Evolutionary conservation across 2,797 vertebrate species (phyloP).

Genomic region (Danionella dracula): DNA sequence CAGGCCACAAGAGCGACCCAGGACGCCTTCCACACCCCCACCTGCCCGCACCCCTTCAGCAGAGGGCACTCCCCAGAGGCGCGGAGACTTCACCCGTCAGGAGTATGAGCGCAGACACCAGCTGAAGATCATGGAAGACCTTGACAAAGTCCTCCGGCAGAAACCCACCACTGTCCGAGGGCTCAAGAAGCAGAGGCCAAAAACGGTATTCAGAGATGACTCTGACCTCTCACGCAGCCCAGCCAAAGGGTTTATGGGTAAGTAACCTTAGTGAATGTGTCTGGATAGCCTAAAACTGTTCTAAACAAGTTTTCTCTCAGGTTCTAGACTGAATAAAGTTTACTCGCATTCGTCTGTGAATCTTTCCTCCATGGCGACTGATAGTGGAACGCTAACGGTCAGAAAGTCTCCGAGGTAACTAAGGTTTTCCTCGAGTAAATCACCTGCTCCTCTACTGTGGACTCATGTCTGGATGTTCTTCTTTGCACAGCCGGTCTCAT

Average conservation of each 20-base stretch:
- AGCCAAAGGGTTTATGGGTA: constrained; percentile 81
- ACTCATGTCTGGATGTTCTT: neutral
- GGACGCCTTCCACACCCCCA: constrained; percentile 58
- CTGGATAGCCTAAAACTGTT: too few species aligned
- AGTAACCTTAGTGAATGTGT: too few species aligned
- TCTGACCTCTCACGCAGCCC: constrained; percentile 81
- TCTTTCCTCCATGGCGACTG: constrained; percentile 82
- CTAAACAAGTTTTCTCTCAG: constrained; percentile 63
- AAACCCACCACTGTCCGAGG: constrained; percentile 76
- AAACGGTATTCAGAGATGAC: constrained; percentile 85
- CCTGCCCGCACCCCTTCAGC: constrained; percentile 55
- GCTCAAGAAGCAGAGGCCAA: constrained; percentile 79
- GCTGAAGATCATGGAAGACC: constrained; percentile 88
- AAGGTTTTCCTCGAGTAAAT: neutral
- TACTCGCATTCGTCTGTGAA: constrained; percentile 90
- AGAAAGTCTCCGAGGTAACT: constrained; percentile 75
- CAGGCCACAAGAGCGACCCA: constrained; percentile 59
- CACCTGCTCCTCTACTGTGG: neutral
- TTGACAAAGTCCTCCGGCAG: constrained; percentile 84
- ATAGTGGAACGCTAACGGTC: constrained; percentile 69
- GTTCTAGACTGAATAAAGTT: constrained; percentile 79
- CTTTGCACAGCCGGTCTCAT: constrained; percentile 72
- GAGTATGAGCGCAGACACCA: constrained; percentile 85
- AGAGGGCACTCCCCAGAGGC: constrained; percentile 68
- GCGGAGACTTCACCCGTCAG: constrained; percentile 79